Percentiles rank a stretch among this genome's conserved stretches.
Evolutionary conservation across 2,797 vertebrate genomes (phyloP).

Genomic region (Gymnopithys bicolor): DNA sequence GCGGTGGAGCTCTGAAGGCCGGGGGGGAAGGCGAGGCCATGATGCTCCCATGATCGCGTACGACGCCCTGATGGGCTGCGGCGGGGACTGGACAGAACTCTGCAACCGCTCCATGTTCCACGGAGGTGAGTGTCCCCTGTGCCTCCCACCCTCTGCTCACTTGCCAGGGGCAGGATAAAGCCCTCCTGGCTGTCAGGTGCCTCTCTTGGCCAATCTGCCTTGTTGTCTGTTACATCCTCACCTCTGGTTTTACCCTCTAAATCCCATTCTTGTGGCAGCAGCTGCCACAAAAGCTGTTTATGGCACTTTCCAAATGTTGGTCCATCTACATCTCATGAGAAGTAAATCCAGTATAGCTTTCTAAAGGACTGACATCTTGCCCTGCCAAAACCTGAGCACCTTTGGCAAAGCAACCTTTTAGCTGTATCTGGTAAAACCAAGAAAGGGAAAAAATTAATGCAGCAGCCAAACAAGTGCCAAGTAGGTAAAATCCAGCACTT

Average conservation of each 20-base stretch:
- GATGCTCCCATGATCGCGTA: conserved; percentile 98
- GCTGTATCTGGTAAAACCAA: background rate
- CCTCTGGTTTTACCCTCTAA: background rate
- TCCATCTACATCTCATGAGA: background rate
- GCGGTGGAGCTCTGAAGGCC: conserved; percentile 97
- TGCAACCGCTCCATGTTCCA: conserved; percentile 95
- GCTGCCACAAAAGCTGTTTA: background rate
- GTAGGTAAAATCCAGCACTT: background rate
- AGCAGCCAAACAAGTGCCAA: background rate
- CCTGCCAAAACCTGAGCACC: background rate
- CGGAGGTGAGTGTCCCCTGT: conserved; percentile 80
- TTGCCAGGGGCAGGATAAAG: fast-evolving
- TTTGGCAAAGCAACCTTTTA: background rate
- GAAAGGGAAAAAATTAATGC: background rate
- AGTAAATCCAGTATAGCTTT: background rate
- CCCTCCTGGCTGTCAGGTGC: background rate
- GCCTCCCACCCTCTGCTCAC: background rate
- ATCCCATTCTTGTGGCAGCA: background rate
- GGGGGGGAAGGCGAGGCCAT: conserved; percentile 89
- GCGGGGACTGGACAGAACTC: conserved; percentile 87
- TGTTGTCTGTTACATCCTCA: background rate
- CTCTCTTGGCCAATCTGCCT: background rate
- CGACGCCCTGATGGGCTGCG: conserved; percentile 89
- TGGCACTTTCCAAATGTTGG: background rate
- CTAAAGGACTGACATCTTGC: background rate